A percentile compares a stretch with the other conserved stretches of the same genome.
Conservation (phyloP, 2,113 vertebrate species). For the Hystrix cristata region DNA sequence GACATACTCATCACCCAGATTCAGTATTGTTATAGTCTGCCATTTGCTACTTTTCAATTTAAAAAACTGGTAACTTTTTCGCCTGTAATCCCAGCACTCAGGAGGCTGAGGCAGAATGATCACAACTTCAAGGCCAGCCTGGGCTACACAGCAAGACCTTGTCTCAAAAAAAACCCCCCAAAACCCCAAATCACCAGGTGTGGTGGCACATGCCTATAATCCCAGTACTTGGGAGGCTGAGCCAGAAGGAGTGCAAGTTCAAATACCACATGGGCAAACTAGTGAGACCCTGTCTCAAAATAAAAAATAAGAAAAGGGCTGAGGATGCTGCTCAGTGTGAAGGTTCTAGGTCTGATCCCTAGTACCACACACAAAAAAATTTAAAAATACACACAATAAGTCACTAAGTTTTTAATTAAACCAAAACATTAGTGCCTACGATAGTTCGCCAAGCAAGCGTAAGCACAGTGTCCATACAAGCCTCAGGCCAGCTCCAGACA, state of each 20-base stretch:
- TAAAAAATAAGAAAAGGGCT: not conserved
- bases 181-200: too few species aligned
- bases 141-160: not conserved
- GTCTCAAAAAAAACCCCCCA: not conserved
- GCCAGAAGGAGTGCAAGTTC: not conserved
- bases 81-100: not conserved
- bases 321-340: not conserved
- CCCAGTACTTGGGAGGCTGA: not conserved
- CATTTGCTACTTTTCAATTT: not conserved
- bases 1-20: not conserved
- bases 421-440: rapidly evolving
- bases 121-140: not conserved
- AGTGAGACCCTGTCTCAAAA: not conserved
- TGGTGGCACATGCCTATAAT: not conserved
- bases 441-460: rapidly evolving
- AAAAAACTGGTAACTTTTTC: not conserved
- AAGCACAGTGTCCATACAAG: rapidly evolving
- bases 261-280: too few species aligned
- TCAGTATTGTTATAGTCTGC: not conserved
- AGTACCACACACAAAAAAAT: not conserved
- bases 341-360: not conserved
- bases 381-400: not conserved
- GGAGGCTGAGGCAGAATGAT: not conserved
- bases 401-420: not conserved
- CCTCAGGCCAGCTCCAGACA: not conserved